Evolutionary conservation across 2,113 vertebrate species (phyloP).

Genomic region (Ovis aries): ARS-UI_Ramb_v3.0 NC_056067.1:30321501-30322000

Average conservation of each 20-base stretch:
- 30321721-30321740: constrained; percentile 36
- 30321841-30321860: background rate
- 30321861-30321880: background rate
- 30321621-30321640: constrained; percentile 58
- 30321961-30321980: background rate
- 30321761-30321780: constrained; percentile 37
- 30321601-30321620: constrained; percentile 45
- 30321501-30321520: constrained; percentile 53
- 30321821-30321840: background rate
- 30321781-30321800: background rate
- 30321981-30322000: background rate
- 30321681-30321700: constrained; percentile 55
- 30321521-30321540: constrained; percentile 10
- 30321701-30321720: constrained; percentile 41
- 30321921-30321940: background rate
- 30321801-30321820: background rate
- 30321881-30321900: background rate
- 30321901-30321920: background rate
- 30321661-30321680: constrained; percentile 16
- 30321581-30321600: constrained; percentile 29
- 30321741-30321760: background rate
- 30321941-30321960: background rate
- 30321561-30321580: constrained; percentile 30
- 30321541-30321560: constrained; percentile 5
- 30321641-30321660: constrained; percentile 51